phyloP scores from a whole-genome alignment of 2,888 invertebrate genomes.

The Anarsia innoxiella region DNA sequence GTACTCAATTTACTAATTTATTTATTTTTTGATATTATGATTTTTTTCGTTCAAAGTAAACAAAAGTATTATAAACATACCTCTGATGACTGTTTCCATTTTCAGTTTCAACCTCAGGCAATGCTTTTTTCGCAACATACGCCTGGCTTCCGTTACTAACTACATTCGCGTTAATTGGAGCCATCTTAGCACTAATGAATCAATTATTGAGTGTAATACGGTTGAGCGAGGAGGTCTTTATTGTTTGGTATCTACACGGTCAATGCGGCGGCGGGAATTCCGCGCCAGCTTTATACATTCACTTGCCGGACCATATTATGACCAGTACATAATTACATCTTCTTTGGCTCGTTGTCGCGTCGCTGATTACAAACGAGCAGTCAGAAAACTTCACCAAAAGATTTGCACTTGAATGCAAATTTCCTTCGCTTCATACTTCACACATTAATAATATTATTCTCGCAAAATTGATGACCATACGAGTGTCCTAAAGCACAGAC shows the following conservation, averaged over 20 bases:
- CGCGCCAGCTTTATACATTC: conserved; percentile 49
- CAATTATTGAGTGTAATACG: conserved; percentile 19
- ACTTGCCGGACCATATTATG: conserved; percentile 26
- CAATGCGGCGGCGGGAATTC: conserved; percentile 43
- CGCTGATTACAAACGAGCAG: no score
- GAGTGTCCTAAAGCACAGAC: no score
- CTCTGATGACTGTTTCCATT: conserved; percentile 31
- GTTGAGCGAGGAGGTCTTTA: conserved; percentile 32
- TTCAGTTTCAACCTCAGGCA: conserved; percentile 61
- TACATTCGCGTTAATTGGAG: conserved; percentile 54
- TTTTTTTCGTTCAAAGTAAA: neutral
- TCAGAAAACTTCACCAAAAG: no score
- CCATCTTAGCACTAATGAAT: conserved; percentile 51
- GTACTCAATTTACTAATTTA: no score
- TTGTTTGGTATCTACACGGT: conserved; percentile 46
- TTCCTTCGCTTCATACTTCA: no score
- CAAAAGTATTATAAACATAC: conserved; percentile 7
- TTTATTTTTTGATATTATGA: neutral
- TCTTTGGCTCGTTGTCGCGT: no score
- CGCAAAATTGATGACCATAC: no score
- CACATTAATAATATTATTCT: no score
- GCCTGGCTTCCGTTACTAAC: conserved; percentile 43
- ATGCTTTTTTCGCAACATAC: conserved; percentile 43
- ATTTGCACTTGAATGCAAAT: no score
- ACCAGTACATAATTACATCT: conserved; percentile 18